Conservation (phyloP, 2,797 vertebrate species). For the Sphenodon punctatus region DNA sequence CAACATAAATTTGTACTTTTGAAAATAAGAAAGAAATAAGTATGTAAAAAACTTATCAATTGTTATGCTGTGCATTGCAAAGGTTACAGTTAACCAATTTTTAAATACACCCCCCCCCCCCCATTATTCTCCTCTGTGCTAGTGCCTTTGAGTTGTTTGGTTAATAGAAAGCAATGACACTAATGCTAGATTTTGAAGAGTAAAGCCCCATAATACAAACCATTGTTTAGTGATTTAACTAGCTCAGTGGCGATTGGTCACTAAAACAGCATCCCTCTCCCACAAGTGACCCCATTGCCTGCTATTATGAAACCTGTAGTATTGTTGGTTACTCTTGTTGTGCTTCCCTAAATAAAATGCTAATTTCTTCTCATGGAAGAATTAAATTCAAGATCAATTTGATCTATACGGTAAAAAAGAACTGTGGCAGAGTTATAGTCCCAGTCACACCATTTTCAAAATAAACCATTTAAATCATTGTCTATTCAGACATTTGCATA, state of each 20-base stretch:
- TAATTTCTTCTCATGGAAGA: background rate
- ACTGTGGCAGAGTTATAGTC: background rate
- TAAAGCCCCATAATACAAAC: conserved; percentile 64
- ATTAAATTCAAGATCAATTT: background rate
- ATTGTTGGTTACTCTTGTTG: background rate
- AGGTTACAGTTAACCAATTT: conserved; percentile 41
- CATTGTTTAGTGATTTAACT: conserved; percentile 70
- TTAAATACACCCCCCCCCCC: conserved; percentile 9
- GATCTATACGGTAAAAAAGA: background rate
- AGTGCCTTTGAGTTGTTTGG: conserved; percentile 38
- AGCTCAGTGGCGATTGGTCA: conserved; percentile 69
- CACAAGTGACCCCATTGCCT: conserved; percentile 39
- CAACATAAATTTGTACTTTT: background rate
- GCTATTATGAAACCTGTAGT: conserved; percentile 38
- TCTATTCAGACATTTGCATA: conserved; percentile 66
- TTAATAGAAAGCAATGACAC: conserved; percentile 61
- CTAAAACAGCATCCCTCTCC: conserved; percentile 65
- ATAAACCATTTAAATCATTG: conserved; percentile 71
- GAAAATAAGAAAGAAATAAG: conserved; percentile 43
- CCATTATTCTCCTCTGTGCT: conserved; percentile 31
- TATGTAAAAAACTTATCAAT: conserved; percentile 49
- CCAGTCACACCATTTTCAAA: conserved; percentile 61
- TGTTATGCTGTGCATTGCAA: conserved; percentile 32
- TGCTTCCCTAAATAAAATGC: background rate
- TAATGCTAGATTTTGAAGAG: conserved; percentile 65